phyloP scores from a whole-genome alignment of 2,113 vertebrate species.

The Bufo gargarizans region DNA sequence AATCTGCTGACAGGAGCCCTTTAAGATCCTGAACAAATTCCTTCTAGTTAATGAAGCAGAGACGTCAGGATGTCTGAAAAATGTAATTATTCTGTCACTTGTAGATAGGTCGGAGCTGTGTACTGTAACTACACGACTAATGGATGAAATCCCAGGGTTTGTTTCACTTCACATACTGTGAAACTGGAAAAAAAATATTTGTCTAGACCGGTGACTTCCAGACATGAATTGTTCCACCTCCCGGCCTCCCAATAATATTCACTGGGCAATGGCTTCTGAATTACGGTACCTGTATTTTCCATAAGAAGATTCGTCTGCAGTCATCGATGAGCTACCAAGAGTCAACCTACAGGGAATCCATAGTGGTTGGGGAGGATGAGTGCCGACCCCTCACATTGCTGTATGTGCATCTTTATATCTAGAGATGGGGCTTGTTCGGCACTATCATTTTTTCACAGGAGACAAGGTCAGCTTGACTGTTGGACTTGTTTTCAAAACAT shows the following conservation, averaged over 20 bases:
- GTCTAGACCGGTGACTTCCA: slow-evolving; percentile 12
- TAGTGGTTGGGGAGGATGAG: no score
- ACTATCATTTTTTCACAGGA: no score
- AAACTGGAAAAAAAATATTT: slow-evolving; percentile 5
- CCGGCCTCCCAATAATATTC: not conserved
- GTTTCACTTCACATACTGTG: not conserved
- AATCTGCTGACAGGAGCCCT: no score
- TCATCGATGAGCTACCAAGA: not conserved
- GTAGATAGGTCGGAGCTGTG: not conserved
- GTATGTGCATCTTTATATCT: no score
- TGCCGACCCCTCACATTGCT: no score
- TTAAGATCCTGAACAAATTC: not conserved
- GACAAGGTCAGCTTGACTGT: no score
- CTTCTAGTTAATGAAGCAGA: not conserved
- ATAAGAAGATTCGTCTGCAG: not conserved
- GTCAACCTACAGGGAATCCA: no score
- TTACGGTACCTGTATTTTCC: not conserved
- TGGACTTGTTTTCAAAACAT: no score
- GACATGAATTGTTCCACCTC: not conserved
- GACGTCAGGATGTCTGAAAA: not conserved
- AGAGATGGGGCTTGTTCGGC: no score
- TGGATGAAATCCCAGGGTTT: not conserved
- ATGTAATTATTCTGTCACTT: not conserved
- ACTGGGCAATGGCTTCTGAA: not conserved
- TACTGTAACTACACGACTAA: not conserved